These are phyloP conservation scores for Acanthurus leucopareius DNA, from an alignment of 2,797 vertebrate species.

Conservation along the genomic window DNA sequence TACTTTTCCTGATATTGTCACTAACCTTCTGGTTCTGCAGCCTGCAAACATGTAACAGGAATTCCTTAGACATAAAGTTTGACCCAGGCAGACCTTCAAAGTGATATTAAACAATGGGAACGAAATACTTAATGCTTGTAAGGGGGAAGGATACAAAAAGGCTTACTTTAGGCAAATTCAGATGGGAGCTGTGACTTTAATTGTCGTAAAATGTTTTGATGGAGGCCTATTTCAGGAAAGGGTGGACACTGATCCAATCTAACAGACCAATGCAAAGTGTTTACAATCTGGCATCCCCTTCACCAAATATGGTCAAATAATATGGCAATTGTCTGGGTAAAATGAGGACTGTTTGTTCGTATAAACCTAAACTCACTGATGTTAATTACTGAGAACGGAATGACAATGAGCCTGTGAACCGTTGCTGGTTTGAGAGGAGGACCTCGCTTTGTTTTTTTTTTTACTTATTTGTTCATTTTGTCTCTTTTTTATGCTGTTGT, in stretches of 20 bases:
- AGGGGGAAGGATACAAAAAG: constrained; percentile 1
- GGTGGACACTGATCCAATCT: constrained; percentile 70
- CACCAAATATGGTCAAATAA: constrained; percentile 73
- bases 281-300: constrained; percentile 74
- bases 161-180: neutral
- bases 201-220: constrained; percentile 52
- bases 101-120: constrained; percentile 24
- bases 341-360: constrained; percentile 34
- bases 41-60: constrained; percentile 12
- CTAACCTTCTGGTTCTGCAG: neutral
- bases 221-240: constrained; percentile 66
- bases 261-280: constrained; percentile 50
- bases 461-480: no score
- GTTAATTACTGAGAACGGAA: constrained; percentile 43
- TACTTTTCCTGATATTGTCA: constrained; percentile 43
- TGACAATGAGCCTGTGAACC: constrained; percentile 48
- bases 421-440: neutral
- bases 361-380: constrained; percentile 39
- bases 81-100: neutral
- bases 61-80: constrained; percentile 21
- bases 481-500: no score
- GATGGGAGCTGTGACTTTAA: constrained; percentile 37
- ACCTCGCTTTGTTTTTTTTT: no score
- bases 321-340: constrained; percentile 54
- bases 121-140: neutral